Base-by-base conservation (phyloP, 2,888 invertebrate genomes). In the Galeopsomyia nigrocyanea region DNA sequence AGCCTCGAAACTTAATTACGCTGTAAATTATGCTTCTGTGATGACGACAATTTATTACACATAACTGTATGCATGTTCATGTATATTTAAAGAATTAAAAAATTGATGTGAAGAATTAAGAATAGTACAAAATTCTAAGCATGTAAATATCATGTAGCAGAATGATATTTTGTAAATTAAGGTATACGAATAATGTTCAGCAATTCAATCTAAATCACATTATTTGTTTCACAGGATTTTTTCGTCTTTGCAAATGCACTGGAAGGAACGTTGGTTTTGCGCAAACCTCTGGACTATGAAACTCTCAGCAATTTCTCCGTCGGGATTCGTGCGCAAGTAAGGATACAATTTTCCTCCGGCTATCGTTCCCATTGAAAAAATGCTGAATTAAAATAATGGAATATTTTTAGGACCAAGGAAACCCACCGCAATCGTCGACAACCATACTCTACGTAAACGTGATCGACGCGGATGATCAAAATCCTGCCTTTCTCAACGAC, bases 401-500 rank as follows among this genome's bases (percentile, higher is more conserved):
- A 57, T 71, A 26, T 53, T 75, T 77, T 72, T 89, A 92, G 87
- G 96, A 96, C 87, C 94, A 93, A 84, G 96, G 95, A 26, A 90
- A 91, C 56, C 95, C 96, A 1, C 93, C 96, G 0, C 90, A 90
- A 78, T 90, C 90, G 81, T 92, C 92, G 51, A 94, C 95, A 80
- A 93, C 96, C 0, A 87, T 89, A 39, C 89, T 97, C 3, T 89
- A 90, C 3, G 93, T 97, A 0, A 91, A 92, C 75, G 93, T 96
- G 56, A 90, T 95, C 22, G 96, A 96, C 84, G 95, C 96, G 0
- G 96, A 96, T 81, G 96, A 96, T 86, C 96, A 96, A 87, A 96
- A 96, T 88, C 96, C 96, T 0, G 90, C 90, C 80, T 96, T 96
- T 83, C 82, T 90, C 10, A 90, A 92, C 75, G 94, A 95, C 58